Percentiles rank a stretch among this genome's conserved stretches.
phyloP scores from a whole-genome alignment of 2,113 vertebrate species.

The Etheostoma spectabile region DNA sequence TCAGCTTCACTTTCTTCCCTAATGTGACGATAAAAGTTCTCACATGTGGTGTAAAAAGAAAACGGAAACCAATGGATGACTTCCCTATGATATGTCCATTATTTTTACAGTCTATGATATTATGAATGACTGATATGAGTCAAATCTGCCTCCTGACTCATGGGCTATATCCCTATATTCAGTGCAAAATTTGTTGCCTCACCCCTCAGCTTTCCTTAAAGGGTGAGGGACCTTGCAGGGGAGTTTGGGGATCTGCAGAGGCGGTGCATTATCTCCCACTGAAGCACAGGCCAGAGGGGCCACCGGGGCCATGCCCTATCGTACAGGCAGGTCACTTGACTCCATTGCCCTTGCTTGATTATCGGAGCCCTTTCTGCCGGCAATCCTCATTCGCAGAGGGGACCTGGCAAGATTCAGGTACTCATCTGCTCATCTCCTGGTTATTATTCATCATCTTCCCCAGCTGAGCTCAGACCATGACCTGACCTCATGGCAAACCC shows the following conservation, averaged over 20 bases:
- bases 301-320: constrained; percentile 74
- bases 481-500: constrained; percentile 38
- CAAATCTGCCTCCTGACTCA: constrained; percentile 38
- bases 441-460: constrained; percentile 71
- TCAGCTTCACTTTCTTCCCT: too few species aligned
- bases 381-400: constrained; percentile 56
- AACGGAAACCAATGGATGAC: too few species aligned
- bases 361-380: constrained; percentile 63
- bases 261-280: constrained; percentile 81
- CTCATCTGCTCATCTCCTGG: constrained; percentile 69
- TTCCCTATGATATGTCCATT: too few species aligned
- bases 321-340: constrained; percentile 82
- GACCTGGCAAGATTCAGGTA: constrained; percentile 56
- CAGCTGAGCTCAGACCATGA: constrained; percentile 75
- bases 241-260: constrained; percentile 79
- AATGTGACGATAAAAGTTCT: too few species aligned
- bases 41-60: too few species aligned
- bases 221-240: constrained; percentile 45
- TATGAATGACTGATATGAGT: constrained; percentile 19
- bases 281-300: constrained; percentile 67
- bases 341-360: constrained; percentile 82
- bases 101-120: too few species aligned
- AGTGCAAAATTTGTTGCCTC: constrained; percentile 44
- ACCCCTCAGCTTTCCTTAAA: constrained; percentile 28
- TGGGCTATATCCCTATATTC: constrained; percentile 33